Percentiles rank a stretch among this genome's conserved stretches.
Conservation (phyloP, 2,888 invertebrate genomes). For the Xylophagus ater region DNA sequence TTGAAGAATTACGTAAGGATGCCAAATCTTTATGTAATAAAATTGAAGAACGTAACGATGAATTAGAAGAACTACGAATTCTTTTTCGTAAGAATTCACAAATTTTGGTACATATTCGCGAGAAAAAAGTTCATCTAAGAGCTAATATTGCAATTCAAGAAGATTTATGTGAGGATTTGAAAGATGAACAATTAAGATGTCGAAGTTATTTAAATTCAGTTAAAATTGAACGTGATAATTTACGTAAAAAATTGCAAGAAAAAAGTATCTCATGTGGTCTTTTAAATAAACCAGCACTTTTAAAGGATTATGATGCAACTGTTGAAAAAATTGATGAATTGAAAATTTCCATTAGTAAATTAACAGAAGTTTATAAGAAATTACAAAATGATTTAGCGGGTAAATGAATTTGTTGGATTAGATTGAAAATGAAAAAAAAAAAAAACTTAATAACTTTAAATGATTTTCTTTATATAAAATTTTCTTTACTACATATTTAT, state of each 20-base stretch:
- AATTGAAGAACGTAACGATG: slow-evolving; percentile 31
- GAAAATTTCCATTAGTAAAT: not conserved
- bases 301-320: slow-evolving; percentile 30
- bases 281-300: slow-evolving; percentile 27
- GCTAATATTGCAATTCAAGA: slow-evolving; percentile 16
- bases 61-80: slow-evolving; percentile 23
- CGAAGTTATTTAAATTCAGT: slow-evolving; percentile 22
- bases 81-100: slow-evolving; percentile 27
- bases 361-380: no score
- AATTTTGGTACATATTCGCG: slow-evolving; percentile 27
- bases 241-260: slow-evolving; percentile 22
- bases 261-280: slow-evolving; percentile 28
- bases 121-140: slow-evolving; percentile 23
- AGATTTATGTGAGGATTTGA: slow-evolving; percentile 10
- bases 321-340: slow-evolving; percentile 14
- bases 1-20: slow-evolving; percentile 27
- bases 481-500: no score
- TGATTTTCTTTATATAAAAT: no score
- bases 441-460: no score
- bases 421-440: no score
- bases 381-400: no score
- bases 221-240: slow-evolving; percentile 22
- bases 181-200: not conserved
- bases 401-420: no score
- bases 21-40: slow-evolving; percentile 27